These are phyloP conservation scores for Halichondria panicea DNA, from an alignment of 37 sponge, comb jelly and placozoan species.

Conservation along the genomic window DNA sequence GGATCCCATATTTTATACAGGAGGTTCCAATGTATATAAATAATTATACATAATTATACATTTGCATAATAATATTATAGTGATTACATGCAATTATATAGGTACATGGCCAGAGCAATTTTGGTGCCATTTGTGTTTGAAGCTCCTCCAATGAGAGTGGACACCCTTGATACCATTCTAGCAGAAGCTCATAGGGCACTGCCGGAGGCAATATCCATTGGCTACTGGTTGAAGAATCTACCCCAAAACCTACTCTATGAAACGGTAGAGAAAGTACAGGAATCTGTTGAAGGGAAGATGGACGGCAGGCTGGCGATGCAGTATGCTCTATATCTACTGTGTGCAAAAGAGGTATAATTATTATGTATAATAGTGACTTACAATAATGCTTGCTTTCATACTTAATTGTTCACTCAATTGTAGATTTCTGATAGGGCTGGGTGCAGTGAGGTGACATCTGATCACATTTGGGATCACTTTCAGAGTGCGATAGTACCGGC, in stretches of 20 bases:
- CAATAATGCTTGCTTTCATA: not conserved
- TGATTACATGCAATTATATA: constrained; percentile 3
- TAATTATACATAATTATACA: not conserved
- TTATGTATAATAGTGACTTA: not conserved
- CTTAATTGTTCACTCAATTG: not conserved
- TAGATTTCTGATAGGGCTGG: not conserved
- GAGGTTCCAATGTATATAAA: not conserved
- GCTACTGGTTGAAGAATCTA: not conserved
- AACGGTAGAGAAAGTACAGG: not conserved
- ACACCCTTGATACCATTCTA: not conserved
- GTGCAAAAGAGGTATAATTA: constrained; percentile 15
- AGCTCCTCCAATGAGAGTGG: not conserved
- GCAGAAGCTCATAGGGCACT: not conserved
- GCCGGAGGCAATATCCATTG: not conserved
- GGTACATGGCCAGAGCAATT: constrained; percentile 17
- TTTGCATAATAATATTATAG: not conserved
- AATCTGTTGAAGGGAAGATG: not conserved
- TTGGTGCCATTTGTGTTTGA: constrained; percentile 9
- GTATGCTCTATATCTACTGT: constrained; percentile 4
- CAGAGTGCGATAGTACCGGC: not conserved
- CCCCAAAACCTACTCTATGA: not conserved
- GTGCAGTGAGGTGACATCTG: not conserved
- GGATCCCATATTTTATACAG: not conserved
- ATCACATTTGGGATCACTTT: constrained; percentile 10
- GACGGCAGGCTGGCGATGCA: constrained; percentile 12